A percentile compares a stretch with the other conserved stretches of the same genome.
Evolutionary conservation across 2,113 vertebrate genomes (phyloP).

Genomic region (Echinops telfairi): DNA sequence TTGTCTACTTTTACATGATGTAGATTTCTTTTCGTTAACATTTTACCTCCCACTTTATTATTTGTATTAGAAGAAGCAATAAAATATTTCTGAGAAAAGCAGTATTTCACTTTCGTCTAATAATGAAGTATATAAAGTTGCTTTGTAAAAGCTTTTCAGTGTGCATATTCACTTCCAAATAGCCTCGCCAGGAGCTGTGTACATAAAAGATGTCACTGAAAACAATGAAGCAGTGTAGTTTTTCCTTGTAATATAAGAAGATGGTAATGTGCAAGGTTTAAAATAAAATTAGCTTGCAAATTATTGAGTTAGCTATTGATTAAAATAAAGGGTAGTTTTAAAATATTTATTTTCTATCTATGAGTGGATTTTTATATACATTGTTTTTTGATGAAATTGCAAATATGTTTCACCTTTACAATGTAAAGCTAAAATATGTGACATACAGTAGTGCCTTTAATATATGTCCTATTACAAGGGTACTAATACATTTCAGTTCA

Average conservation of each 20-base stretch:
- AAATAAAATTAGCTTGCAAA: not conserved
- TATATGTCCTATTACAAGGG: not conserved
- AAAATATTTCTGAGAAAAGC: not conserved
- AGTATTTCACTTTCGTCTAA: not conserved
- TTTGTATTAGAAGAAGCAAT: not conserved
- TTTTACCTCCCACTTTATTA: not conserved
- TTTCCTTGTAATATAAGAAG: not conserved
- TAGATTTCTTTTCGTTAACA: not conserved
- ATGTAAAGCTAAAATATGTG: not conserved
- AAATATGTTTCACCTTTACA: not conserved
- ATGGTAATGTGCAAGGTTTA: not conserved
- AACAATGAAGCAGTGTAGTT: not conserved
- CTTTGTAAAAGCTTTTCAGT: not conserved
- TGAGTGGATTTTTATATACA: not conserved
- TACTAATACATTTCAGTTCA: not conserved
- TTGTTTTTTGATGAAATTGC: conserved; percentile 5
- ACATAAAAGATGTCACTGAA: not conserved
- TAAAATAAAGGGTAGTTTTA: not conserved
- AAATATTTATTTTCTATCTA: not conserved
- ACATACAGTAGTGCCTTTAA: not conserved
- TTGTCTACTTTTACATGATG: not conserved
- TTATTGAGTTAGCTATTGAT: not conserved
- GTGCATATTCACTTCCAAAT: not conserved
- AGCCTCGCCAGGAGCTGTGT: not conserved
- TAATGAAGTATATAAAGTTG: not conserved